Evolutionary conservation across 2,113 vertebrate species (phyloP).

Genomic region (Festucalex cinctus): DNA sequence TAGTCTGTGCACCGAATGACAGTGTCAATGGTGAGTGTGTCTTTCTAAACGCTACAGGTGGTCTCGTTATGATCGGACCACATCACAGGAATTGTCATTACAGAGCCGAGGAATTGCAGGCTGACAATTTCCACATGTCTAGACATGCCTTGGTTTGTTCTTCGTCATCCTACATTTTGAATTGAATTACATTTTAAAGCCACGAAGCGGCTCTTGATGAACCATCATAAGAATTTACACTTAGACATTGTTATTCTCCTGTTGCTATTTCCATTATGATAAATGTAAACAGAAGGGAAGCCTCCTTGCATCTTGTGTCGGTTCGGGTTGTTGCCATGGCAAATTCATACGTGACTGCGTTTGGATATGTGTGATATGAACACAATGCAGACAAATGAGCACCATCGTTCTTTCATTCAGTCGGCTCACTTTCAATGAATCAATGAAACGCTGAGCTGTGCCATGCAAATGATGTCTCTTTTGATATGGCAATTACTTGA

Average conservation of each 20-base stretch:
- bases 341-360: conserved; percentile 25
- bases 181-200: too few relatives aligned
- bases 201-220: too few relatives aligned
- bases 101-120: too few relatives aligned
- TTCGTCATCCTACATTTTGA: too few relatives aligned
- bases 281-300: conserved; percentile 47
- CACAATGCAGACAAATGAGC: neutral
- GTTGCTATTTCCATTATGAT: conserved; percentile 24
- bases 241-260: too few relatives aligned
- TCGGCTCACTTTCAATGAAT: conserved; percentile 3
- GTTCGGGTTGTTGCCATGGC: conserved; percentile 50
- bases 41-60: neutral
- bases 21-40: neutral
- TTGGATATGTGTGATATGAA: conserved; percentile 4
- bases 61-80: too few relatives aligned
- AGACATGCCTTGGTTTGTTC: too few relatives aligned
- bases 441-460: conserved; percentile 1
- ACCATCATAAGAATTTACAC: too few relatives aligned
- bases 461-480: neutral
- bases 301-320: conserved; percentile 28
- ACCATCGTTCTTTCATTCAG: conserved; percentile 7
- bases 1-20: neutral
- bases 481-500: neutral
- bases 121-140: too few relatives aligned
- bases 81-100: too few relatives aligned